phyloP scores from a whole-genome alignment of 2,113 vertebrate genomes.

The Macrotus californicus region DNA sequence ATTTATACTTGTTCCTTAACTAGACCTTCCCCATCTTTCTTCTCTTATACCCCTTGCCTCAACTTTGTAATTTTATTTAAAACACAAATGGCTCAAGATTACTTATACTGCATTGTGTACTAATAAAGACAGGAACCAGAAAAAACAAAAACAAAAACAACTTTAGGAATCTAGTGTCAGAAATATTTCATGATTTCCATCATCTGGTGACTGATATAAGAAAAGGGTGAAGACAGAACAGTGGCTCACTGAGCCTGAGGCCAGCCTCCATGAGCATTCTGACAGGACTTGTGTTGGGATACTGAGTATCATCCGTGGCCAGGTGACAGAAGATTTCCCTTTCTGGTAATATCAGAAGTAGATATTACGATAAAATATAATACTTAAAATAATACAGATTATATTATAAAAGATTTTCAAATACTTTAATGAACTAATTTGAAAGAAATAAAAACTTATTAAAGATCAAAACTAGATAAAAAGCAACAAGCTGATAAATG shows the following conservation, averaged over 20 bases:
- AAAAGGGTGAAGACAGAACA: neutral
- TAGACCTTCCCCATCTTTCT: too few species aligned
- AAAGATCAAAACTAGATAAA: neutral
- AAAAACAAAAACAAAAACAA: too few species aligned
- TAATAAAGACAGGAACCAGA: neutral
- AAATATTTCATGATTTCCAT: neutral
- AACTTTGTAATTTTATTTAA: neutral
- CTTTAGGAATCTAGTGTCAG: neutral
- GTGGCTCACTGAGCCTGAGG: accelerated
- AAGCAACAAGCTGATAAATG: neutral
- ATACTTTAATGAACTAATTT: neutral
- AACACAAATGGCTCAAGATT: neutral
- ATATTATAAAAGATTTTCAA: neutral
- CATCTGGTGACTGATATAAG: neutral
- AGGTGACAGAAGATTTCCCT: neutral
- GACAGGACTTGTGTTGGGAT: neutral
- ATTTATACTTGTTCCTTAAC: too few species aligned
- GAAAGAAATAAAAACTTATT: neutral
- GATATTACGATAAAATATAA: neutral
- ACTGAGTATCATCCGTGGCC: neutral
- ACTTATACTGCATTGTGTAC: neutral
- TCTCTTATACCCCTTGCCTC: too few species aligned
- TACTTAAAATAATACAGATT: neutral
- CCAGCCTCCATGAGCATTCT: neutral
- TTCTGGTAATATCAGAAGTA: neutral